Evolutionary conservation across 2,797 vertebrate genomes (phyloP).

Genomic region (Tangara arthus): DNA sequence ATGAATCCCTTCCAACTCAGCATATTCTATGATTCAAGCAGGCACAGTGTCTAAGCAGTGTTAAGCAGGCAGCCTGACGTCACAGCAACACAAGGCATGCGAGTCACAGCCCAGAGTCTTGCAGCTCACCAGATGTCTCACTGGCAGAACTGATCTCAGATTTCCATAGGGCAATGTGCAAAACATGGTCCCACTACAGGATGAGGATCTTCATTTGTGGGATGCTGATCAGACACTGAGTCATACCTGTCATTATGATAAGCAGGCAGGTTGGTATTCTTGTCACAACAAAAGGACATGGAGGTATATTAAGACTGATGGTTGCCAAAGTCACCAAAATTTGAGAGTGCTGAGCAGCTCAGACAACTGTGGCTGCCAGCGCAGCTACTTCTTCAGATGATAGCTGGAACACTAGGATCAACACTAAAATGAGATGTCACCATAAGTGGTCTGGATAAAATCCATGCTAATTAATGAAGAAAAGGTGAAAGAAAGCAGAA

Average conservation of each 20-base stretch:
- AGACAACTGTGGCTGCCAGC: background rate
- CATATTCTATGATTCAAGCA: background rate
- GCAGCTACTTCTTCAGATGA: background rate
- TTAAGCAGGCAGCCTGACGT: background rate
- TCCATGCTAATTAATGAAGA: background rate
- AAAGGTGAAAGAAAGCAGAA: background rate
- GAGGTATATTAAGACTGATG: background rate
- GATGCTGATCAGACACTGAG: background rate
- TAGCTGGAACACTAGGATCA: background rate
- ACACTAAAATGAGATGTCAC: background rate
- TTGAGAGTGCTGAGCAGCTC: background rate
- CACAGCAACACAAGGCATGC: background rate
- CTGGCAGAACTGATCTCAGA: background rate
- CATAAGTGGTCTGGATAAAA: background rate
- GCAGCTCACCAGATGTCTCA: background rate
- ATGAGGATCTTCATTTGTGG: background rate
- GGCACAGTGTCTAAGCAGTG: background rate
- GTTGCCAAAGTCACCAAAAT: background rate
- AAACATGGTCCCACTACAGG: background rate
- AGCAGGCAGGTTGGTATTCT: background rate
- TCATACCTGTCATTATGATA: background rate
- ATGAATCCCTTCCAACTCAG: background rate
- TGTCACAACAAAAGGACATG: background rate
- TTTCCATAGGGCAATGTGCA: background rate
- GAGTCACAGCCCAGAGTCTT: background rate